phyloP scores from a whole-genome alignment of 2,797 vertebrate genomes.

The Neosalanx taihuensis region DNA sequence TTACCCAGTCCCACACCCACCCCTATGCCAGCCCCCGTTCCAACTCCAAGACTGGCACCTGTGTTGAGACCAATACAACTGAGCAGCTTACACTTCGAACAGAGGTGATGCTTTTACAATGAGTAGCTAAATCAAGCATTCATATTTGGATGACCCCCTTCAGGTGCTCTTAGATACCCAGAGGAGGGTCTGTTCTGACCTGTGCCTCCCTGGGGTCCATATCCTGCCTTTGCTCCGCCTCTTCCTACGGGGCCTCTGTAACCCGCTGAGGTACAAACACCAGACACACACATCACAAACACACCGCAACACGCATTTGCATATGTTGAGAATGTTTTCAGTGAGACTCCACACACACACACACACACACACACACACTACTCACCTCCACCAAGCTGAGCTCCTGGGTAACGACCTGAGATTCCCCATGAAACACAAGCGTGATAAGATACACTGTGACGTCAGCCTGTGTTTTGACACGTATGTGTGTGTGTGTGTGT shows the following conservation, averaged over 20 bases:
- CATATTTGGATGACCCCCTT: neutral
- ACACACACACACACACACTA: neutral
- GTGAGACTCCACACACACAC: neutral
- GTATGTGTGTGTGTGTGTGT: no score
- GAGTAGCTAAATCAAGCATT: neutral
- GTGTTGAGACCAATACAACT: neutral
- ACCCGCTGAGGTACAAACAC: slow-evolving; percentile 41
- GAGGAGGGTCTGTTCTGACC: neutral
- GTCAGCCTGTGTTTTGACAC: neutral
- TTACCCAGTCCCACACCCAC: slow-evolving; percentile 25
- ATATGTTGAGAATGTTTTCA: slow-evolving; percentile 1
- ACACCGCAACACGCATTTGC: neutral
- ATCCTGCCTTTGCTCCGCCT: slow-evolving; percentile 59
- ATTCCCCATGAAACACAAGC: neutral
- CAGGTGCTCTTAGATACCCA: neutral
- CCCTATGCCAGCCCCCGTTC: slow-evolving; percentile 26
- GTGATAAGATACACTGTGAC: neutral
- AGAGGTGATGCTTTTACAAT: neutral
- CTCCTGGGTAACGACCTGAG: slow-evolving; percentile 62
- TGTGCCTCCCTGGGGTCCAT: slow-evolving; percentile 55
- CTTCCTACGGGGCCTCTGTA: slow-evolving; percentile 60
- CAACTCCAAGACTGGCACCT: slow-evolving; percentile 54
- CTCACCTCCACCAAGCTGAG: slow-evolving; percentile 60
- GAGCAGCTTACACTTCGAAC: neutral
- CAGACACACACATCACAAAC: slow-evolving; percentile 10